phyloP scores from a whole-genome alignment of 2,797 vertebrate species.

The Rhadinocentrus ornatus region DNA sequence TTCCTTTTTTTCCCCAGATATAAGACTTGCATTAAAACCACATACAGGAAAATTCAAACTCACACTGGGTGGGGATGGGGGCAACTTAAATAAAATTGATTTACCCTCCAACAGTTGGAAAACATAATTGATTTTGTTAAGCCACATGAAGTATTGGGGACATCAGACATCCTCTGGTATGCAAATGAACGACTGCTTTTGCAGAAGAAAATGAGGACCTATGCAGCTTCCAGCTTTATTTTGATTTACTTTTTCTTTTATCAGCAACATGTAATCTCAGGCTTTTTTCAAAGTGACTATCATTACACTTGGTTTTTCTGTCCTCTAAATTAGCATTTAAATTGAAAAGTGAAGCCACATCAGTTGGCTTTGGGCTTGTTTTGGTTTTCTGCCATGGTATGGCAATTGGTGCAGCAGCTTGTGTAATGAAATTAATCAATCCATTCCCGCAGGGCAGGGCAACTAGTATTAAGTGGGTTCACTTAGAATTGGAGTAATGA shows the following conservation, averaged over 20 bases:
- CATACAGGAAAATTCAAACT: conserved; percentile 5
- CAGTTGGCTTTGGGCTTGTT: conserved; percentile 55
- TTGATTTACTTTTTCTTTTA: conserved; percentile 20
- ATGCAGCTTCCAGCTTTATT: conserved; percentile 14
- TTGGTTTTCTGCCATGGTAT: conserved; percentile 43
- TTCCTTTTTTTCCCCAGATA: background rate
- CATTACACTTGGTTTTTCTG: conserved; percentile 48
- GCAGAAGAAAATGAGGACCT: conserved; percentile 25
- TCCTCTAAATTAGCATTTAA: conserved; percentile 77
- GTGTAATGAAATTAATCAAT: conserved; percentile 60
- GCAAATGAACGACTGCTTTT: conserved; percentile 23
- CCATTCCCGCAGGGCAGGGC: conserved; percentile 29
- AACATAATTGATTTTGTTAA: conserved; percentile 27
- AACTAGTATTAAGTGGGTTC: conserved; percentile 60
- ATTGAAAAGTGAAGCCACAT: conserved; percentile 63
- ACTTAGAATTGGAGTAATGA: conserved; percentile 60
- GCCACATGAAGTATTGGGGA: conserved; percentile 5
- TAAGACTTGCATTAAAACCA: conserved; percentile 24
- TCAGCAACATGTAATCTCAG: conserved; percentile 46
- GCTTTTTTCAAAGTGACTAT: conserved; percentile 51
- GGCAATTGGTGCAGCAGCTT: conserved; percentile 39
- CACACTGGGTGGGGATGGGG: conserved; percentile 1
- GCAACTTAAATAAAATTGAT: conserved; percentile 6
- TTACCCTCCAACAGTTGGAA: conserved; percentile 8
- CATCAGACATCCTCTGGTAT: conserved; percentile 31